Base-by-base conservation (phyloP, 2,113 vertebrate genomes). In the Hepsetus odoe region DNA sequence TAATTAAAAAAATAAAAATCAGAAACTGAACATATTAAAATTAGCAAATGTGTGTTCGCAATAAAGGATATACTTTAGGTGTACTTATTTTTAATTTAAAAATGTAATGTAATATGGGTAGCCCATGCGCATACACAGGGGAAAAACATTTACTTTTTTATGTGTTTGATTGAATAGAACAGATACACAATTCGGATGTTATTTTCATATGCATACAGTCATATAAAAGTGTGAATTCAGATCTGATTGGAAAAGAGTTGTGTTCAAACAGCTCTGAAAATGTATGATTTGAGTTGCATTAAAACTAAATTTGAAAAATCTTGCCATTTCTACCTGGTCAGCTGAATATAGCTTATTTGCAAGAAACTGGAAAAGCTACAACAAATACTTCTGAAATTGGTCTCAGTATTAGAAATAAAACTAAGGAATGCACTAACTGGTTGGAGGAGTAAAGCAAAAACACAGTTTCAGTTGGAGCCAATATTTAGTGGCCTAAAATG, bases 401-500 rank as follows among this genome's bases (percentile, higher is more conserved):
- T 26, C 30, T 3, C 0, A 32, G 40, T 38, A 2, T 71, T 62
- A 35, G 49, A 33, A 11, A 65, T 2, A 72, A 40, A 44, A 38
- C 6, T 30, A 40, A 76, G 49, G 12, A 74, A 62, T 62, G 58
- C 28, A 40, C 46, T 16, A 46, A 32, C 18, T 14, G 13, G 18
- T 16, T 33, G 33, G 20, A 65, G 13, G n/a, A 53, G n/a, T 46
- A 22, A 14, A 59, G 65, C 38, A 42, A n/a, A 55, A 55, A 24
- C 44, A 46, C 51, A 24, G 51, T 55, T 58, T 58, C 51, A 18
- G 28, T 32, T 44, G 3, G 24, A 56, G 53, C 65, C 65, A 9
- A 61, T 56, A 44, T 76, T 68, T 44, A 69, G 64, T 68, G 38
- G 64, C 20, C 35, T 65, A 42, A 40, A n/a, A 35, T 18, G 49